Conservation (phyloP, 2,888 invertebrate species). For the Meandrusa payeni region DNA sequence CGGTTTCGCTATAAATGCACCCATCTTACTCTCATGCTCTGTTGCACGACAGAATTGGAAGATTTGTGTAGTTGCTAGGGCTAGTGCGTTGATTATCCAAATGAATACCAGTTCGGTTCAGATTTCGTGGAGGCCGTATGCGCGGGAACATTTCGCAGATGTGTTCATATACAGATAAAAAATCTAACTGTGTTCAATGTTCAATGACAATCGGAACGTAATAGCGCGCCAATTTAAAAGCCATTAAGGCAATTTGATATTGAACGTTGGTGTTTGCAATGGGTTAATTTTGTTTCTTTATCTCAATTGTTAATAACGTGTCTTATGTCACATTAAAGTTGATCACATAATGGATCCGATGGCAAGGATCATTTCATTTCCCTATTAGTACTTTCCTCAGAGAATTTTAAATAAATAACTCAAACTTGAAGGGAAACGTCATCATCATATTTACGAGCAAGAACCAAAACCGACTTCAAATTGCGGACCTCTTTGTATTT, state of each 20-base stretch:
- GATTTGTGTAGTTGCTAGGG: constrained; percentile 13
- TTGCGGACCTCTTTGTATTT: too few species aligned
- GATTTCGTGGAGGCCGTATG: constrained; percentile 50
- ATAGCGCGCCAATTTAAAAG: constrained; percentile 22
- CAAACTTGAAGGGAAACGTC: too few species aligned
- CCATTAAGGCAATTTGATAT: constrained; percentile 16
- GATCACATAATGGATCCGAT: too few species aligned
- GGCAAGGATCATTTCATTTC: too few species aligned
- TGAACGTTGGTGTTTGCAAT: constrained; percentile 13
- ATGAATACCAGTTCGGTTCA: constrained; percentile 66
- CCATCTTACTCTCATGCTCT: constrained; percentile 2
- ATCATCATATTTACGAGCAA: too few species aligned
- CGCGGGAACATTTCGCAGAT: constrained; percentile 26
- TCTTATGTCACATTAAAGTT: too few species aligned
- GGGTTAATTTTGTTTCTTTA: constrained; percentile 6
- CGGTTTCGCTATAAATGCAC: background rate
- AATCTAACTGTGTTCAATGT: constrained; percentile 4
- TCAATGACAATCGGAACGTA: constrained; percentile 17
- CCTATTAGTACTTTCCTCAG: too few species aligned
- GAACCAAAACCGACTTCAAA: too few species aligned
- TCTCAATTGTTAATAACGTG: too few species aligned
- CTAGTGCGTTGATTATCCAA: constrained; percentile 48
- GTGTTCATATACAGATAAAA: constrained; percentile 12
- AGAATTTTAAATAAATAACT: too few species aligned
- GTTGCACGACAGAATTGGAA: constrained; percentile 5